Percentiles rank a stretch among this genome's conserved stretches.
Evolutionary conservation across 2,888 invertebrate species (phyloP).

Genomic region (Caenorhabditis panamensis): DNA sequence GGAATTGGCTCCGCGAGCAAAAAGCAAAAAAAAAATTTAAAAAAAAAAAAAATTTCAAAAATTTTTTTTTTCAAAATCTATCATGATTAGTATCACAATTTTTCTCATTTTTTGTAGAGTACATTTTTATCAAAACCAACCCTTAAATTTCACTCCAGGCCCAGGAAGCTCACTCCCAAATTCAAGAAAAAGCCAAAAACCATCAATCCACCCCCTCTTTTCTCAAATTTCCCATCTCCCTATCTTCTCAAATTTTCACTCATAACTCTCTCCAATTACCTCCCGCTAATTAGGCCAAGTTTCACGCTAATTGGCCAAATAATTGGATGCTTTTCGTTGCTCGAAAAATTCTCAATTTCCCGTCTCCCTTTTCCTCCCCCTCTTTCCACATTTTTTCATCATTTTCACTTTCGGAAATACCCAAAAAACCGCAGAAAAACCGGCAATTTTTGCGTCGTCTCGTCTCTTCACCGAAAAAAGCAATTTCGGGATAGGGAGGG

Average conservation of each 20-base stretch:
- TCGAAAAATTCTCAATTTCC: too few species aligned
- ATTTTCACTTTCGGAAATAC: too few species aligned
- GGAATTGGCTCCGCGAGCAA: too few species aligned
- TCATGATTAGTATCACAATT: conserved; percentile 5
- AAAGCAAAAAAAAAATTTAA: background rate
- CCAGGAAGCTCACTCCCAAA: too few species aligned
- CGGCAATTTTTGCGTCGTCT: too few species aligned
- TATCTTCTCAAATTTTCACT: too few species aligned
- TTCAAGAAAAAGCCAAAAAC: too few species aligned
- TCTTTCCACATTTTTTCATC: background rate
- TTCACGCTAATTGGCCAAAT: conserved; percentile 6
- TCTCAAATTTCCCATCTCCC: background rate
- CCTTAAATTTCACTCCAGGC: too few species aligned
- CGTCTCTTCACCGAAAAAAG: background rate
- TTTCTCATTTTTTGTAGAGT: too few species aligned
- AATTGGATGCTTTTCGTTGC: background rate
- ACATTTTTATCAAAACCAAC: too few species aligned
- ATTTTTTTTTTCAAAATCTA: background rate
- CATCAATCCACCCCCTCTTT: too few species aligned
- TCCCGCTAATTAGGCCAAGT: background rate
- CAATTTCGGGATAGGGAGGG: background rate
- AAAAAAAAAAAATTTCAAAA: conserved; percentile 5
- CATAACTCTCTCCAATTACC: background rate
- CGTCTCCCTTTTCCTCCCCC: background rate
- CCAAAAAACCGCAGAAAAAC: too few species aligned